Evolutionary conservation across 2,113 vertebrate genomes (phyloP), one percentile per base, ranked within the genome.

Genomic region (Neogobius melanostomus): DNA sequence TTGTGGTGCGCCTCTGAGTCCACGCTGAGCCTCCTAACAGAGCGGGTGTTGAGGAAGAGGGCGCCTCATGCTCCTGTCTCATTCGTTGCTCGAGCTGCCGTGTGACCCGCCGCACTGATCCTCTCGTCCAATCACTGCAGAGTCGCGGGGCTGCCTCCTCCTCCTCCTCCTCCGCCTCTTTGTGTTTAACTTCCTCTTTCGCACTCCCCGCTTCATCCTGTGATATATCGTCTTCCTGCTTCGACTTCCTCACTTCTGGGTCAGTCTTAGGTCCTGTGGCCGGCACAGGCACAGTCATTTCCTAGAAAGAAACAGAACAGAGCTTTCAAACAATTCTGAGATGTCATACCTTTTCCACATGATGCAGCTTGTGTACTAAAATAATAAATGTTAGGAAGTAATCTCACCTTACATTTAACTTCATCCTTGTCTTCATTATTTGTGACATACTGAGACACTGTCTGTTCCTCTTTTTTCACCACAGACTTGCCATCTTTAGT

Each of bases 21-120:
- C 92, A 17, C 3, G 87, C 1, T 0, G 56, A 66, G 44, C 81
- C 81, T 60, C 70, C 66, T n/a, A 74, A 90, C 84, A 43, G 73
- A 14, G 85, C 75, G 0, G 88, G 79, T 11, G 82, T 77, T 15
- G 84, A 83, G 0, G 83, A 82, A 0, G 74, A 72, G 0, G 74
- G 84, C 54, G 0, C 86, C 74, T 94, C 95, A 3, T 93, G 94
- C 69, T 95, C 93, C 70, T 95, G 92, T 28, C 94, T 89, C 86
- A 98, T 82, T 66, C 92, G 92, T 76, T 96, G 95, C 88, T 98
- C 97, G 0, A 98, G 95, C 86, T 99, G 95, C 79, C 94, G 81
- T 1, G 96, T 98, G 87, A 94, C 96, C 17, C 95, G 90, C 7
- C 94, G 92, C 62, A 98, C 97, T 0, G 97, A 98, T 0, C 95